These are phyloP conservation scores for Gila robusta DNA, from an alignment of 2,797 vertebrate species.

Conservation along the genomic window DNA sequence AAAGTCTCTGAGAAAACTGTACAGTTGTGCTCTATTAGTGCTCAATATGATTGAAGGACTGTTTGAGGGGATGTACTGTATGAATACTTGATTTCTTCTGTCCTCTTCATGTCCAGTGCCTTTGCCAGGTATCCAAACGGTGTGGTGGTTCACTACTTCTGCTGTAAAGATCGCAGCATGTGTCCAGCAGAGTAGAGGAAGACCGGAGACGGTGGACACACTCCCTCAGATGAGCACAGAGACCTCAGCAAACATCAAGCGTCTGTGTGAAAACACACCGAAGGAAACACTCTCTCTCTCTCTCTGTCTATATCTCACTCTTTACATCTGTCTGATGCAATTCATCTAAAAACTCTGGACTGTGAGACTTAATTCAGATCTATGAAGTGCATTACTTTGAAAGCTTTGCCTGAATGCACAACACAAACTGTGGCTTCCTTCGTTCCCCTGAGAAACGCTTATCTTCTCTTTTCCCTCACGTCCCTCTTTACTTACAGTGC, in stretches of 20 bases:
- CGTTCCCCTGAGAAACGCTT: conserved; percentile 13
- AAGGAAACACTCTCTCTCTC: conserved; percentile 2
- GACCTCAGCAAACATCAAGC: background rate
- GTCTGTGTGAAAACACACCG: background rate
- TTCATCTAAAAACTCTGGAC: background rate
- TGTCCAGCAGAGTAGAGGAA: conserved; percentile 80
- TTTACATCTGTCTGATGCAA: conserved; percentile 26
- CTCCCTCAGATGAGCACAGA: conserved; percentile 1
- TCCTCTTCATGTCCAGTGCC: conserved; percentile 78
- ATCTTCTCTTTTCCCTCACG: background rate
- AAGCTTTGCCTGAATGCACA: conserved; percentile 39
- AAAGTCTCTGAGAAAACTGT: background rate
- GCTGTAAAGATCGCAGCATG: conserved; percentile 90
- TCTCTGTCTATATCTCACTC: conserved; percentile 44
- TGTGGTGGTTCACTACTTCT: conserved; percentile 98
- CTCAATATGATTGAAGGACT: background rate
- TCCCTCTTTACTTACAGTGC: conserved; percentile 26
- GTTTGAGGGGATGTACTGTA: background rate
- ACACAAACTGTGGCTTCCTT: conserved; percentile 40
- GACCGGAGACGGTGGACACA: background rate
- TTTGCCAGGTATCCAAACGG: conserved; percentile 97
- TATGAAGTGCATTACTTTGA: conserved; percentile 31
- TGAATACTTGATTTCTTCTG: background rate
- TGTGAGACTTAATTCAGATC: conserved; percentile 15
- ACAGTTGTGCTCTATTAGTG: background rate